Evolutionary conservation across 2,797 vertebrate genomes (phyloP), one percentile per base, ranked within the genome.

Genomic region (Tinamus major): DNA sequence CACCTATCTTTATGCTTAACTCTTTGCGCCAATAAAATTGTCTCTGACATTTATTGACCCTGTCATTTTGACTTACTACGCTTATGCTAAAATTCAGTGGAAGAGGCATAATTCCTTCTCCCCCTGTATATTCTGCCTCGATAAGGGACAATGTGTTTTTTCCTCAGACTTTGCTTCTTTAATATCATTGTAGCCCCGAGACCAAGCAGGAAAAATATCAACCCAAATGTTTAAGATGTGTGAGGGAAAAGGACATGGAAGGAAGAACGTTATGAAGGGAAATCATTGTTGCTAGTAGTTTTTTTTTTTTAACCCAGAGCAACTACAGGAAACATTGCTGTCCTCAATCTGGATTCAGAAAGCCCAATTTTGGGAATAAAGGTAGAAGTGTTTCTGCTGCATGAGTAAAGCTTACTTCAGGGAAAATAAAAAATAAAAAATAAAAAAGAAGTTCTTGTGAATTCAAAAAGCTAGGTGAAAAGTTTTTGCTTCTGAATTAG

Each of bases 121-220:
- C 92, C 41, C 37, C 35, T 64, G 35, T 88, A 70, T 68, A 51
- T 76, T 65, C 41, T 84, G 27, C 61, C 41, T 93, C 83, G 90
- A 91, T 90, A 94, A 92, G 78, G 61, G 72, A 86, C 87, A 79
- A 82, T 90, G 80, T 53, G 55, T 93, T 95, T 49, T 48, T 91
- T 84, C 67, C 70, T 86, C 83, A 51, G 35, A 79, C 56, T 93
- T 89, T 82, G 68, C 61, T 85, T 90, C 94, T 95, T 94, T 90
- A 95, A 88, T 94, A 90, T 82, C 85, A 77, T 78, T 64, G 44
- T 79, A 91, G 82, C 82, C 42, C 61, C 80, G 87, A 94, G 87
- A 94, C 85, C 33, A 86, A 68, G 31, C 39, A 94, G 56, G 83
- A 79, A 93, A 94, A 96, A 92, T 93, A 95, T 74, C 89, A 95